Conservation (phyloP, 1,140 invertebrate genomes). For the Trachymyrmex cornetzi region DNA sequence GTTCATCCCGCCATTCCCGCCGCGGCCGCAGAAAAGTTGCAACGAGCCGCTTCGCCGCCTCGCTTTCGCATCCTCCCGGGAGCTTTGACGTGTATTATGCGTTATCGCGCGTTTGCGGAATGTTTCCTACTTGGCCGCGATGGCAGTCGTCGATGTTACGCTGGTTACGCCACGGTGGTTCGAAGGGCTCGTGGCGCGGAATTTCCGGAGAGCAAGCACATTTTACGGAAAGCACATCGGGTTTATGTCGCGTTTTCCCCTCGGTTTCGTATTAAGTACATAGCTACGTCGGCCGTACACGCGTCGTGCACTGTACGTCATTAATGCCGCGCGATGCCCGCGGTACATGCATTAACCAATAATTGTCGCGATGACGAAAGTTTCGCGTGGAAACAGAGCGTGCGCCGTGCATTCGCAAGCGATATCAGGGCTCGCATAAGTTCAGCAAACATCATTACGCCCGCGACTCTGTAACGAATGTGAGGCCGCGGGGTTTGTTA, state of each 20-base stretch:
- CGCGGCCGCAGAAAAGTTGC: slow-evolving; percentile 64
- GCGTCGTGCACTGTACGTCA: slow-evolving; percentile 5
- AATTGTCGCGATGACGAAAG: slow-evolving; percentile 58
- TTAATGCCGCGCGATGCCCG: slow-evolving; percentile 26
- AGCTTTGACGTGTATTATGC: slow-evolving; percentile 65
- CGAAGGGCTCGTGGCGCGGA: background rate
- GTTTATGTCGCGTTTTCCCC: background rate
- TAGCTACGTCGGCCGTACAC: background rate
- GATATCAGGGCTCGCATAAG: slow-evolving; percentile 43
- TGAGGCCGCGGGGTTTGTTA: slow-evolving; percentile 59
- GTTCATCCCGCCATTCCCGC: slow-evolving; percentile 56
- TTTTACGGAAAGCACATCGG: slow-evolving; percentile 17
- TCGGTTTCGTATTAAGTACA: background rate
- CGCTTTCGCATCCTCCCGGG: slow-evolving; percentile 44
- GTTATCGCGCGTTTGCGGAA: slow-evolving; percentile 46
- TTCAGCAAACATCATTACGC: slow-evolving; percentile 57
- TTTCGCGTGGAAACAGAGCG: slow-evolving; percentile 43
- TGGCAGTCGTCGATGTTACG: slow-evolving; percentile 25
- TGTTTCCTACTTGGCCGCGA: background rate
- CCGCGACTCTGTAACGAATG: slow-evolving; percentile 55
- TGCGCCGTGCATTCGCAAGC: slow-evolving; percentile 29
- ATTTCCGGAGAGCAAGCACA: slow-evolving; percentile 18
- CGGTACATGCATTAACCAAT: slow-evolving; percentile 48
- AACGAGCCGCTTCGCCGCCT: slow-evolving; percentile 1
- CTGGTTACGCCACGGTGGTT: background rate